These are phyloP conservation scores for Nomada flava DNA, from an alignment of 2,888 invertebrate species.

Conservation along the genomic window DNA sequence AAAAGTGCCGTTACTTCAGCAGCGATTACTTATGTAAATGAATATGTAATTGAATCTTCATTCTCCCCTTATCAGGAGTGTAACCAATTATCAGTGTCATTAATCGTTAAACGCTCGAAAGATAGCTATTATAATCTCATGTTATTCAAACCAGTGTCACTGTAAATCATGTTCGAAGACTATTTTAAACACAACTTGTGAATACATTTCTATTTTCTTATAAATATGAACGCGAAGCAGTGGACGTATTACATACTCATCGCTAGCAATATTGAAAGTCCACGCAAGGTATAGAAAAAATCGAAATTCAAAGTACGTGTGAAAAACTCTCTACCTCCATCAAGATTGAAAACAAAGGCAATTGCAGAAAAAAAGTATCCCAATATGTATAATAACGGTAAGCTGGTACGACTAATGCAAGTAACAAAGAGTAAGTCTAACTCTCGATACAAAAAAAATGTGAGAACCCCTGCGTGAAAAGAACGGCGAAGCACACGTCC, in stretches of 20 bases:
- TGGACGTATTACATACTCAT: too few relatives aligned
- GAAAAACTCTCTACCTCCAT: too few relatives aligned
- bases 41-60: background rate
- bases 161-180: background rate
- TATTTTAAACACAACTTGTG: background rate
- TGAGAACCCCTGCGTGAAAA: slow-evolving; percentile 11
- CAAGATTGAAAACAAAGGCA: too few relatives aligned
- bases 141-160: background rate
- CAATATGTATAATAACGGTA: too few relatives aligned
- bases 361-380: background rate
- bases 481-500: background rate
- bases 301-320: too few relatives aligned
- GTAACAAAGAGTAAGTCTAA: too few relatives aligned
- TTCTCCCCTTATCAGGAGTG: background rate
- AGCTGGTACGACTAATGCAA: too few relatives aligned
- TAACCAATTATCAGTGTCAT: background rate
- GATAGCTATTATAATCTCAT: background rate
- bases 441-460: background rate
- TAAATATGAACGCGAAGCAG: too few relatives aligned
- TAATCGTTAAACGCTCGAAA: background rate
- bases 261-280: too few relatives aligned
- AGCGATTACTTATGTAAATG: background rate
- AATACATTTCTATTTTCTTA: background rate
- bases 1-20: background rate
- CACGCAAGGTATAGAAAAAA: too few relatives aligned